Conservation (phyloP, 1,140 invertebrate genomes). For the Drosophila ambigua region DNA sequence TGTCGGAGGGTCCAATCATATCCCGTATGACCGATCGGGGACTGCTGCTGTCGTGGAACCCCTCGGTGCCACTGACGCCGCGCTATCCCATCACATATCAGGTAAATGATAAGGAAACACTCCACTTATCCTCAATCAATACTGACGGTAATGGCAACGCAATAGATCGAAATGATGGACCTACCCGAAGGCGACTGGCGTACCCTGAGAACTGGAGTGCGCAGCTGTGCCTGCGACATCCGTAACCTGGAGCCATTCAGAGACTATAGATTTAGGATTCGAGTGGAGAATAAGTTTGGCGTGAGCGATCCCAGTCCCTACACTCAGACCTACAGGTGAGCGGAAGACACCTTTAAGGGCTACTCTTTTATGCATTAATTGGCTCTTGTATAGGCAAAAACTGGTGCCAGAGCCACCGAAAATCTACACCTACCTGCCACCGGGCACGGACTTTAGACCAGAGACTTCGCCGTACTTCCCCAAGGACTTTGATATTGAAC, state of each 20-base stretch:
- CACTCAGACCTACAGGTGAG: constrained; percentile 88
- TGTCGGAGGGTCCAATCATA: constrained; percentile 94
- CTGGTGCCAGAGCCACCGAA: constrained; percentile 91
- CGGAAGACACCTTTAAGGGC: background rate
- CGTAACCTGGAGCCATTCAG: constrained; percentile 92
- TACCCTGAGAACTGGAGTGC: constrained; percentile 90
- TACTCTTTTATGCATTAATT: background rate
- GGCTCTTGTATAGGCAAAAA: constrained; percentile 85
- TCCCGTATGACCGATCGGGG: constrained; percentile 93
- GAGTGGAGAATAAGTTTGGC: constrained; percentile 98
- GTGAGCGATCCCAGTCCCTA: constrained; percentile 97
- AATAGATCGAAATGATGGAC: constrained; percentile 95
- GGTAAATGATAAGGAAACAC: constrained; percentile 56
- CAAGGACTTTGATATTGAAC: constrained; percentile 94
- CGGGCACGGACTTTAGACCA: constrained; percentile 93
- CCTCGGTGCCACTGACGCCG: constrained; percentile 92
- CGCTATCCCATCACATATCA: constrained; percentile 95
- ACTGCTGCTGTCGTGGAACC: constrained; percentile 95
- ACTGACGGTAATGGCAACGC: background rate
- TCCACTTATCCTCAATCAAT: background rate
- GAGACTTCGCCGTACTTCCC: constrained; percentile 95
- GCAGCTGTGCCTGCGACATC: constrained; percentile 93
- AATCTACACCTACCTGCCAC: constrained; percentile 91
- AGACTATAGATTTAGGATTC: constrained; percentile 95
- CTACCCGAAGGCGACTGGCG: constrained; percentile 95